A percentile compares a stretch with the other conserved stretches of the same genome.
phyloP scores from a whole-genome alignment of 2,888 invertebrate genomes.

The Lasioglossum pauxillum region DNA sequence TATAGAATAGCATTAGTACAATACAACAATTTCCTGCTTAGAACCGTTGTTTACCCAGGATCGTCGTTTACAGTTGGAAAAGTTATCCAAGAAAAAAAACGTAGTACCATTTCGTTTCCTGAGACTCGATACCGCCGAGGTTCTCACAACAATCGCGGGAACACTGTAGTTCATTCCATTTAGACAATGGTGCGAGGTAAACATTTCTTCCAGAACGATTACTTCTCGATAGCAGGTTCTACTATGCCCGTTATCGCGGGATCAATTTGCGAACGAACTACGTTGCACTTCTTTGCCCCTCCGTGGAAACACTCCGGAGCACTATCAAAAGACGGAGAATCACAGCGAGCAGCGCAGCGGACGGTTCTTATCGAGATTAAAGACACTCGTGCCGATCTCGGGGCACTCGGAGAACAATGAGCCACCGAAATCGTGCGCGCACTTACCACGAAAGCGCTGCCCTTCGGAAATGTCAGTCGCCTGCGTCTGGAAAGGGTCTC shows the following conservation, averaged over 20 bases:
- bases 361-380: background rate
- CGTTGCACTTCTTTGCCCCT: background rate
- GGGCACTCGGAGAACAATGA: background rate
- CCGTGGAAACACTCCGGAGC: background rate
- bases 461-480: constrained; percentile 84
- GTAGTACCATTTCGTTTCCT: no score
- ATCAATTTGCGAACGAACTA: background rate
- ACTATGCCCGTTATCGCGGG: background rate
- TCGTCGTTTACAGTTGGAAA: no score
- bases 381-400: background rate
- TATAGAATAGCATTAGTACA: no score
- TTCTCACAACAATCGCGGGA: no score
- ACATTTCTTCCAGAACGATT: background rate
- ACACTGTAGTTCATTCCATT: background rate
- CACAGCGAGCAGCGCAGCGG: background rate
- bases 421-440: background rate
- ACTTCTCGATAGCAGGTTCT: background rate
- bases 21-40: no score
- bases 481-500: constrained; percentile 79
- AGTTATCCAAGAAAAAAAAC: no score
- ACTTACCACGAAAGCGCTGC: constrained; percentile 84
- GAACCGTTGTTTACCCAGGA: no score
- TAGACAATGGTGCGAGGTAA: background rate
- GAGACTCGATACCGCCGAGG: no score
- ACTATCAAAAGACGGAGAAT: background rate